Conservation (phyloP, 2,888 invertebrate species). For the Limenitis camilla region DNA sequence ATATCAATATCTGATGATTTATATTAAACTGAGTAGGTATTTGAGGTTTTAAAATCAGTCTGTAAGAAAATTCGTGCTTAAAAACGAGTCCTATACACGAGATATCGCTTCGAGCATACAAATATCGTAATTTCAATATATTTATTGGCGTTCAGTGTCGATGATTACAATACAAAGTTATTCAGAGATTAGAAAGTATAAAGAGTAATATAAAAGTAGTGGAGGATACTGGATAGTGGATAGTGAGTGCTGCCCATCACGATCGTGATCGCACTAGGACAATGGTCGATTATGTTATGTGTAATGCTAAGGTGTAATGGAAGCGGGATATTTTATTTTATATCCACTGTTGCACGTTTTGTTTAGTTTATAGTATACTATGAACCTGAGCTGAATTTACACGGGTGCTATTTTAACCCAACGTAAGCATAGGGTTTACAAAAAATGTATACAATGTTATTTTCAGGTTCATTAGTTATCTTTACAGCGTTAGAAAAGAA, state of each 20-base stretch:
- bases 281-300: slow-evolving; percentile 63
- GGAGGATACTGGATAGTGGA: slow-evolving; percentile 24
- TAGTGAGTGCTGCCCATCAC: slow-evolving; percentile 46
- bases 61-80: too few relatives aligned
- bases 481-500: too few relatives aligned
- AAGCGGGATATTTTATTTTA: slow-evolving; percentile 14
- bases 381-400: too few relatives aligned
- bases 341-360: too few relatives aligned
- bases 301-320: slow-evolving; percentile 35
- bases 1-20: too few relatives aligned
- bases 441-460: too few relatives aligned
- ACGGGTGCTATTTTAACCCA: too few relatives aligned
- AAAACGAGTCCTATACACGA: not conserved
- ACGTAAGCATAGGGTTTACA: too few relatives aligned
- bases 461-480: too few relatives aligned
- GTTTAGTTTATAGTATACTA: too few relatives aligned
- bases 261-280: slow-evolving; percentile 58
- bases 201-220: slow-evolving; percentile 28
- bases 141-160: slow-evolving; percentile 20
- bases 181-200: slow-evolving; percentile 33
- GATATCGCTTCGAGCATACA: slow-evolving; percentile 15
- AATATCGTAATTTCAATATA: slow-evolving; percentile 24
- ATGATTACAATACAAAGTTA: slow-evolving; percentile 29
- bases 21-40: too few relatives aligned
- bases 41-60: too few relatives aligned